Conservation (phyloP, 2,888 invertebrate species). For the Axea sp. region DNA sequence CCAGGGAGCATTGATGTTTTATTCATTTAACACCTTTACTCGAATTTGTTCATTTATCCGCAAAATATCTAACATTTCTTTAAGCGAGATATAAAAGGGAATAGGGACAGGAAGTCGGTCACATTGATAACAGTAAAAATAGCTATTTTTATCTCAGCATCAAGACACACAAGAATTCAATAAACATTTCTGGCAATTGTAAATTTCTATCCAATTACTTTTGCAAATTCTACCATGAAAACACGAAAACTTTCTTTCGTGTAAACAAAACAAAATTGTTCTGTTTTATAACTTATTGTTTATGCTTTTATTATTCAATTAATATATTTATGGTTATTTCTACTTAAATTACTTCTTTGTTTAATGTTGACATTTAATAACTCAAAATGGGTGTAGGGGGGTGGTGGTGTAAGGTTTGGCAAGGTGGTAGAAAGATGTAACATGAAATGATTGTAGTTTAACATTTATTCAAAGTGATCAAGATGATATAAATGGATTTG, state of each 20-base stretch:
- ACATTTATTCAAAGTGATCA: conserved; percentile 5
- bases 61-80: conserved; percentile 67
- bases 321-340: no score
- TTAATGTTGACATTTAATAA: no score
- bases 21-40: conserved; percentile 18
- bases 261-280: no score
- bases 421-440: neutral
- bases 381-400: no score
- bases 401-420: neutral
- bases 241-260: no score
- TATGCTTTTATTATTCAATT: no score
- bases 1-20: conserved; percentile 65
- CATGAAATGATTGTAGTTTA: conserved; percentile 4
- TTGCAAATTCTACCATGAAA: no score
- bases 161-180: neutral
- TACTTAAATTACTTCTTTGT: no score
- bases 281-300: no score
- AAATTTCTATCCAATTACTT: no score
- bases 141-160: conserved; percentile 57
- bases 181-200: neutral
- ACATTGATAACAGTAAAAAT: conserved; percentile 69
- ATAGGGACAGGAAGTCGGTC: conserved; percentile 69
- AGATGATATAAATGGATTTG: no score
- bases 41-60: conserved; percentile 25
- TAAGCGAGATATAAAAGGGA: conserved; percentile 69